A percentile compares a stretch with the other conserved stretches of the same genome.
Conservation (phyloP, 1,140 invertebrate genomes). For the Drosophila nigromelanica region DNA sequence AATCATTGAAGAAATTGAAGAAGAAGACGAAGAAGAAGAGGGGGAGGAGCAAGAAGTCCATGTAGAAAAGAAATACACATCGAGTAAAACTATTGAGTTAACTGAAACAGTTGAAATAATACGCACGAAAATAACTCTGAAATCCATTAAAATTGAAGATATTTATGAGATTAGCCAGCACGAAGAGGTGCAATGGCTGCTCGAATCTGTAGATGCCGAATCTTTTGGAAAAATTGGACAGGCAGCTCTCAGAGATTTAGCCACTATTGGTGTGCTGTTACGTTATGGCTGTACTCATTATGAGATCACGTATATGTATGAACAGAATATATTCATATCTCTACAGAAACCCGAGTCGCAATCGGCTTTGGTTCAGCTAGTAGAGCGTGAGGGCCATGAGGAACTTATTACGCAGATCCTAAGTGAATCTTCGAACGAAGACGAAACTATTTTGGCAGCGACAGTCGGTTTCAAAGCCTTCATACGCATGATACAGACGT, state of each 20-base stretch:
- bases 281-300: conserved; percentile 89
- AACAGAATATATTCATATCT: conserved; percentile 91
- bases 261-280: conserved; percentile 91
- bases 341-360: conserved; percentile 91
- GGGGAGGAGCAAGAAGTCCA: conserved; percentile 45
- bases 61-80: conserved; percentile 44
- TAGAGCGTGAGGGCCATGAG: conserved; percentile 91
- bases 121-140: conserved; percentile 77
- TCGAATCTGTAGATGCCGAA: conserved; percentile 89
- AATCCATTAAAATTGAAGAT: conserved; percentile 73
- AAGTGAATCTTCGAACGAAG: conserved; percentile 90
- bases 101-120: conserved; percentile 73
- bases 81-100: conserved; percentile 63
- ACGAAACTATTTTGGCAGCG: conserved; percentile 89
- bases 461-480: conserved; percentile 93
- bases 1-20: conserved; percentile 69
- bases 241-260: conserved; percentile 90
- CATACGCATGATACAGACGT: conserved; percentile 92
- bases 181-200: conserved; percentile 89
- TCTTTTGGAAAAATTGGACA: conserved; percentile 92
- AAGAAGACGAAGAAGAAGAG: conserved; percentile 68
- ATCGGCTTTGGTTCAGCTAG: conserved; percentile 91
- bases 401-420: conserved; percentile 91
- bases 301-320: conserved; percentile 91
- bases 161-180: conserved; percentile 69